These are phyloP conservation scores for Rhodinocichla rosea DNA, from an alignment of 2,113 vertebrate genomes.

Conservation along the genomic window DNA sequence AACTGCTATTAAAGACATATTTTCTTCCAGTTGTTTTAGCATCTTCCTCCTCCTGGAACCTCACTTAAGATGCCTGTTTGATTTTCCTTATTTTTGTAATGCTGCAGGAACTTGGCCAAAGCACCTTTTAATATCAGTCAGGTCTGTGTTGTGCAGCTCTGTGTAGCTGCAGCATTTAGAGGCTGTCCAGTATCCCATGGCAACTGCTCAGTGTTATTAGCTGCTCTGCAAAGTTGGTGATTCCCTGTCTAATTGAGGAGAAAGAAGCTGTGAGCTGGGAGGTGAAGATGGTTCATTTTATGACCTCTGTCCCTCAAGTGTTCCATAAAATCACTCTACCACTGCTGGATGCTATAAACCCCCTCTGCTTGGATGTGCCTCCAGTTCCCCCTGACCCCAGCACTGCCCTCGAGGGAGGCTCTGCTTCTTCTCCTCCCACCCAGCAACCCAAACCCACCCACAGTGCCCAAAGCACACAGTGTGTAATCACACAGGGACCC, in stretches of 20 bases:
- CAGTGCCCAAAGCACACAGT: neutral
- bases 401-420: accelerated
- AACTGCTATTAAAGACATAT: neutral
- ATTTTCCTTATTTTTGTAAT: neutral
- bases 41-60: neutral
- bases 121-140: neutral
- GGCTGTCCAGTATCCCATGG: neutral
- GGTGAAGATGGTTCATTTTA: neutral
- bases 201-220: neutral
- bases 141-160: neutral
- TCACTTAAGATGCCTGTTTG: neutral
- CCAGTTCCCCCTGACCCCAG: neutral
- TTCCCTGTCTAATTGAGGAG: neutral
- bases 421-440: accelerated
- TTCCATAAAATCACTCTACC: neutral
- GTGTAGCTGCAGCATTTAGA: neutral
- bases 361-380: neutral
- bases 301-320: neutral
- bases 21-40: neutral
- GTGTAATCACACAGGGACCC: neutral
- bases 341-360: neutral
- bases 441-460: neutral
- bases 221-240: neutral
- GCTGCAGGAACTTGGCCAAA: neutral
- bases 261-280: neutral